Conservation (phyloP, 1,140 invertebrate species). For the Lasaia peninsularis region DNA sequence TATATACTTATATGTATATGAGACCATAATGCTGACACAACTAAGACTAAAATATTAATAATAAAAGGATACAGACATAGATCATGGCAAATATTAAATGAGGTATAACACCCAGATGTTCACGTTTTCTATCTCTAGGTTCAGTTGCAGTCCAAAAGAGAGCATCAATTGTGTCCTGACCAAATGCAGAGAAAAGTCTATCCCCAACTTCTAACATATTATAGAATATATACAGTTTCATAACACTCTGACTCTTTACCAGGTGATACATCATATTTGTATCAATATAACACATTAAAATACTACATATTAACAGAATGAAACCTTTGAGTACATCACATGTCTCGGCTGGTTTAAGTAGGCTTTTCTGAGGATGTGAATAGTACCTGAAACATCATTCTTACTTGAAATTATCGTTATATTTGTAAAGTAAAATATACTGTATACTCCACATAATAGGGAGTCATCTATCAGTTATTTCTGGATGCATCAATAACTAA, state of each 20-base stretch:
- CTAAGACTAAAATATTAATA: conserved; percentile 13
- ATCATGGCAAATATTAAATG: conserved; percentile 93
- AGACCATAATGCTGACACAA: too few species aligned
- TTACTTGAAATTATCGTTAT: not conserved
- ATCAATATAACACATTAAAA: conserved; percentile 93
- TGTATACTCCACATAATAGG: too few species aligned
- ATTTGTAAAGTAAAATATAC: too few species aligned
- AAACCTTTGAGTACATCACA: conserved; percentile 97
- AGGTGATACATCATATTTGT: conserved; percentile 99
- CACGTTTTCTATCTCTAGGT: conserved; percentile 87
- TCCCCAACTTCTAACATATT: conserved; percentile 99
- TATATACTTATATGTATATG: too few species aligned
- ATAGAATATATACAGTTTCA: conserved; percentile 99
- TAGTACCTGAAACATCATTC: conserved; percentile 44
- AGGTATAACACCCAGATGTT: conserved; percentile 91
- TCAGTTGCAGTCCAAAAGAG: conserved; percentile 98
- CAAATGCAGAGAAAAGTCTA: conserved; percentile 96
- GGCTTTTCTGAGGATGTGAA: conserved; percentile 60
- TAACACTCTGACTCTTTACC: conserved; percentile 98
- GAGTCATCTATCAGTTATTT: too few species aligned
- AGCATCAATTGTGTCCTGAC: conserved; percentile 98
- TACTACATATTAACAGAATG: conserved; percentile 90
- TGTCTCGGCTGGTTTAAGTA: conserved; percentile 93
- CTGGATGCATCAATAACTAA: too few species aligned
- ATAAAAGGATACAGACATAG: conserved; percentile 96